phyloP scores from a whole-genome alignment of 2,113 vertebrate genomes.

The Ailuropoda melanoleuca region DNA sequence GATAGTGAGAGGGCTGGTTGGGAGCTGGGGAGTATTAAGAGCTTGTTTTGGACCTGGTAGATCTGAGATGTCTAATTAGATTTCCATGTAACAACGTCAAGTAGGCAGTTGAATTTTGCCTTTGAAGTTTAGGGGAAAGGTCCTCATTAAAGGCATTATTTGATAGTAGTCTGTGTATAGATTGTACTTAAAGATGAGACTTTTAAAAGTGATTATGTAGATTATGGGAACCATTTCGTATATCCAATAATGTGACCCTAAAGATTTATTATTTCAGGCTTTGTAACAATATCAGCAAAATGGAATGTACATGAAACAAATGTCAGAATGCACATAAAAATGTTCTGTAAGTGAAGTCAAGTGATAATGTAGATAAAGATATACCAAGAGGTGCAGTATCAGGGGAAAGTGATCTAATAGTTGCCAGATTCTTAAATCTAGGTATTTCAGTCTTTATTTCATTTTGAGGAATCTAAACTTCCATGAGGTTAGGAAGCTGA shows the following conservation, averaged over 20 bases:
- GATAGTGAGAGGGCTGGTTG: neutral
- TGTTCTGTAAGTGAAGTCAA: neutral
- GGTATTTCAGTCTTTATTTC: neutral
- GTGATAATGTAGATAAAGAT: neutral
- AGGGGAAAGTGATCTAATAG: neutral
- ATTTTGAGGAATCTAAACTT: neutral
- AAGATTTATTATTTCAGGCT: slow-evolving; percentile 20
- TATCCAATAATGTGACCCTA: neutral
- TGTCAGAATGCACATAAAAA: neutral
- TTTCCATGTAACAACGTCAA: neutral
- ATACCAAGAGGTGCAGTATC: neutral
- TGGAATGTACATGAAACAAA: neutral
- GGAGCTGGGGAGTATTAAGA: neutral
- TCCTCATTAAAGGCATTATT: neutral
- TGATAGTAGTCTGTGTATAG: neutral
- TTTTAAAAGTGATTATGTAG: neutral
- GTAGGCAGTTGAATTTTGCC: neutral
- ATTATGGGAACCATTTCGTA: neutral
- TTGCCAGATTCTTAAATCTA: neutral
- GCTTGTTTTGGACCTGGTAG: neutral
- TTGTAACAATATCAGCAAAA: slow-evolving; percentile 7
- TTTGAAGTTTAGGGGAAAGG: neutral
- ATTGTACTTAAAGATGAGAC: neutral
- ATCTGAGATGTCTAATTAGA: slow-evolving; percentile 2
- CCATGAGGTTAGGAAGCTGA: neutral